A percentile compares a stretch with the other conserved stretches of the same genome.
Conservation (phyloP, 1,140 invertebrate species). For the Caenorhabditis latens region DNA sequence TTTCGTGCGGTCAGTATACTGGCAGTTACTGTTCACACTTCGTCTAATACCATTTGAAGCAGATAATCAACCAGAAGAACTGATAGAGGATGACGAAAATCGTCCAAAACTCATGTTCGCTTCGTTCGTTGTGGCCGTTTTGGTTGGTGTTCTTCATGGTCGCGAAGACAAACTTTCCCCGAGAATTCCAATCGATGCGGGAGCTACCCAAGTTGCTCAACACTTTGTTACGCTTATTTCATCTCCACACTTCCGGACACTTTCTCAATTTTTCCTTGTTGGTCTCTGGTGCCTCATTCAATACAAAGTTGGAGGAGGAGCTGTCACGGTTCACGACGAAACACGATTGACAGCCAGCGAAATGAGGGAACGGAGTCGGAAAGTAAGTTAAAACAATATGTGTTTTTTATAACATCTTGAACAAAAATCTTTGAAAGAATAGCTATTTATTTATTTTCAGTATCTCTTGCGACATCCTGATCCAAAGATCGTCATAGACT, state of each 20-base stretch:
- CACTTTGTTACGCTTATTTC: background rate
- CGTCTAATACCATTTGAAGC: background rate
- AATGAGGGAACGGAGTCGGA: too few relatives aligned
- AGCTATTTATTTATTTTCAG: too few relatives aligned
- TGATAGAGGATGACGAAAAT: background rate
- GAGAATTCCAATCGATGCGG: background rate
- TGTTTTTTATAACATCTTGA: too few relatives aligned
- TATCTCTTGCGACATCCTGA: too few relatives aligned
- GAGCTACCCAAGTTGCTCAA: background rate
- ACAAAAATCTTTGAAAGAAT: too few relatives aligned
- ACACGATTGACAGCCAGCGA: background rate
- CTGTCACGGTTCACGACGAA: background rate
- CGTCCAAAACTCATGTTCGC: background rate
- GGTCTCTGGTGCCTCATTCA: background rate
- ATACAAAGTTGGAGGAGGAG: background rate
- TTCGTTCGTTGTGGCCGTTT: background rate
- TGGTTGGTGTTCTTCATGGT: background rate
- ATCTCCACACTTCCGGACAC: background rate
- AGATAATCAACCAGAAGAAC: background rate
- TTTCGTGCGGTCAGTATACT: slow-evolving; percentile 11
- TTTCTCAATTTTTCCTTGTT: slow-evolving; percentile 25
- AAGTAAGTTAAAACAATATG: background rate
- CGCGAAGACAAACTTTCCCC: background rate
- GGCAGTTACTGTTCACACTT: slow-evolving; percentile 22
- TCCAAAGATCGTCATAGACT: too few relatives aligned